These are phyloP conservation scores for Agrypnia vestita DNA, from an alignment of 1,140 invertebrate genomes.

Conservation along the genomic window DNA sequence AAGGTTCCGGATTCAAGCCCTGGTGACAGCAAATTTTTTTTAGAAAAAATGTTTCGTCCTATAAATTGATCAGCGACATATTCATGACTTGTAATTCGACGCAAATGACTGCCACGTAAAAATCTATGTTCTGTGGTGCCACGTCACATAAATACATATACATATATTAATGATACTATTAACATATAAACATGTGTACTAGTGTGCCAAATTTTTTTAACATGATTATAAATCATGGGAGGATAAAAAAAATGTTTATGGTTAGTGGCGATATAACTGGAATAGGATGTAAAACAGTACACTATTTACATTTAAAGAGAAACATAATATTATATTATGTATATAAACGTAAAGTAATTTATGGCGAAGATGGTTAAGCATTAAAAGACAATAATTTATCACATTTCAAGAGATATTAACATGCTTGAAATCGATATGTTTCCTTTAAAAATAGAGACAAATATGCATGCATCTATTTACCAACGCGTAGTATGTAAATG, in stretches of 20 bases:
- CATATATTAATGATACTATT: too few species aligned
- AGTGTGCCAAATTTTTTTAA: too few species aligned
- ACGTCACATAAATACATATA: too few species aligned
- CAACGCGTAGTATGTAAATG: conserved; percentile 6
- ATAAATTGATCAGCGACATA: not conserved
- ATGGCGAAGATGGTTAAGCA: not conserved
- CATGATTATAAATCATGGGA: too few species aligned
- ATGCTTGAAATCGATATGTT: conserved; percentile 19
- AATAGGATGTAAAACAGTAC: too few species aligned
- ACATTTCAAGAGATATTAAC: conserved; percentile 9
- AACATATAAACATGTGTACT: too few species aligned
- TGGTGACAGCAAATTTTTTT: not conserved
- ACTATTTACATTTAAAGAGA: not conserved
- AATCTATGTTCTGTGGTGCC: too few species aligned
- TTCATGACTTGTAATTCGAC: too few species aligned
- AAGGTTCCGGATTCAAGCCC: not conserved
- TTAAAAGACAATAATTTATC: not conserved
- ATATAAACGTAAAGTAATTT: not conserved
- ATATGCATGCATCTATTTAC: not conserved
- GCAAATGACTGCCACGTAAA: too few species aligned
- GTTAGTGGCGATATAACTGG: too few species aligned
- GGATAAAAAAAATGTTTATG: too few species aligned
- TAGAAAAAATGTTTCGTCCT: not conserved
- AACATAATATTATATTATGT: not conserved
- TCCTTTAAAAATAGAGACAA: not conserved